Base-by-base conservation (phyloP, 2,888 invertebrate species). In the Boloria selene region DNA sequence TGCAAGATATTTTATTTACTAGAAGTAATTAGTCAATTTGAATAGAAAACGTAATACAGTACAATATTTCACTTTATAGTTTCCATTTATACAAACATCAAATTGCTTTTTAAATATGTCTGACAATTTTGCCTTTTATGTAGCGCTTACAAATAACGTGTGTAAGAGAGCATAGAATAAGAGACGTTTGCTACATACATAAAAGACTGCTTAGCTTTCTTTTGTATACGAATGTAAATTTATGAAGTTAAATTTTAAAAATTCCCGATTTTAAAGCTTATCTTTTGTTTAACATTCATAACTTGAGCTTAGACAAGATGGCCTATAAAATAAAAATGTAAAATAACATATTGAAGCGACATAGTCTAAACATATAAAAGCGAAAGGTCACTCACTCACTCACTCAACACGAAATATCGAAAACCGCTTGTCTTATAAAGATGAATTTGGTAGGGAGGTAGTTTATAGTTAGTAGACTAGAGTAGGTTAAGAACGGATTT, bases 151-250 rank as follows among this genome's bases (percentile, higher is more conserved):
- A 56, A 56, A 56, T 16, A 26, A 26, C 16, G 26, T 56, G 45
- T 45, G 45, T 56, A 16, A 38, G 10, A 22, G 45, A 22, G n/a
- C 44, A 26, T 26, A 56, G 22, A 56, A 45, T 26, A 45, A 56
- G 55, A 56, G 55, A 45, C 55, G 44, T 56, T 56, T 22, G 44
- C 55, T 22, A 22, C n/a, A 56, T 22, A 45, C n/a, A 56, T 2
- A 45, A 56, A 56, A 45, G 16, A 56, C 16, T 45, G 56, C 26
- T 45, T 56, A 26, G 22, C 26, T 56, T 45, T 56, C 22, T 56
- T 45, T 56, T 56, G 16, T 45, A 26, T 45, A 56, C 45, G 45
- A 45, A 45, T 13, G 45, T n/a, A 56, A n/a, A 22, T 18, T 22
- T 44, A n/a, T 22, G 44, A 53, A 44, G n/a, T 56, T 22, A 13